Conservation (phyloP, 2,888 invertebrate genomes). For the Agonopterix alstromeriana region DNA sequence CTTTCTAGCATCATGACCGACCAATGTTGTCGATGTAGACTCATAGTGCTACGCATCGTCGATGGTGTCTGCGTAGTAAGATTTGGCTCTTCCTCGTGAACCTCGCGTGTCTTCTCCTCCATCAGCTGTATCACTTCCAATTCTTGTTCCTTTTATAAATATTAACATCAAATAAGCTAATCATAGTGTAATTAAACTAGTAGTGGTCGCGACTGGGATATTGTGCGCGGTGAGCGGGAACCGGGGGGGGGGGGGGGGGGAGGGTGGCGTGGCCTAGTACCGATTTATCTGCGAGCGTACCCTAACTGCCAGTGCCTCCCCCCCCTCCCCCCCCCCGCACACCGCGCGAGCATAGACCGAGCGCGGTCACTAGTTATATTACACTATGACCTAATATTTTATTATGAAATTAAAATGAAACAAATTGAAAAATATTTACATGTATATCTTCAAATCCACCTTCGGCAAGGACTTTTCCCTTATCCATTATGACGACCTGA, state of each 20-base stretch:
- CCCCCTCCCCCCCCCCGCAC: too few relatives aligned
- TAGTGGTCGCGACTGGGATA: too few relatives aligned
- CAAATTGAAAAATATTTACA: slow-evolving; percentile 29
- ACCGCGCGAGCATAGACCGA: too few relatives aligned
- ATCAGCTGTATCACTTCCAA: slow-evolving; percentile 53
- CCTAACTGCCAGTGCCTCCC: too few relatives aligned
- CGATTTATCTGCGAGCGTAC: too few relatives aligned
- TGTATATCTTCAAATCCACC: slow-evolving; percentile 53
- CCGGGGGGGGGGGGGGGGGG: too few relatives aligned
- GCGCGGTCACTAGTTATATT: too few relatives aligned
- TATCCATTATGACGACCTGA: slow-evolving; percentile 67
- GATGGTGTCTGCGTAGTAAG: slow-evolving; percentile 23
- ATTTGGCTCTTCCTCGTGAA: slow-evolving; percentile 38
- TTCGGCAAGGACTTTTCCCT: slow-evolving; percentile 48
- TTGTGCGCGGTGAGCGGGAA: too few relatives aligned
- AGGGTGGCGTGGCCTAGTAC: too few relatives aligned
- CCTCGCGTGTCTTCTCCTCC: slow-evolving; percentile 50
- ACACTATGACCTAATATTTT: background rate
- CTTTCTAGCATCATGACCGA: slow-evolving; percentile 47
- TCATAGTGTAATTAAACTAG: too few relatives aligned
- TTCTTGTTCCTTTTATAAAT: slow-evolving; percentile 18
- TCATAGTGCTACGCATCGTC: slow-evolving; percentile 39
- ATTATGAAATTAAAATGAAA: background rate
- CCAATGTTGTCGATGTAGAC: slow-evolving; percentile 38
- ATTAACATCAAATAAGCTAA: background rate